Base-by-base conservation (phyloP, 2,113 vertebrate species). In the Pica pica region DNA sequence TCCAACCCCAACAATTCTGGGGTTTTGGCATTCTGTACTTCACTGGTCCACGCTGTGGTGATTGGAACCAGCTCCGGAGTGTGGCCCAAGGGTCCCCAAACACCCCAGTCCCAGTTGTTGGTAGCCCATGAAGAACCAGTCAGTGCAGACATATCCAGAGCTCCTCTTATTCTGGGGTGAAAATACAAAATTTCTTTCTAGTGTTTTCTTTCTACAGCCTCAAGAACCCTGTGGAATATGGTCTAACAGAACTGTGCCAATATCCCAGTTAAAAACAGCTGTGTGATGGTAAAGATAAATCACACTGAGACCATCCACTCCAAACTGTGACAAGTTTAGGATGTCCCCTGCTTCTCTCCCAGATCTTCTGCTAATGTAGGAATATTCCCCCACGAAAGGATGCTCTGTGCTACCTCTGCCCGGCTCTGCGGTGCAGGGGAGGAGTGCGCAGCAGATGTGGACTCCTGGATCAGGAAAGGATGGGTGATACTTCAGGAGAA, bases 361-460 rank as follows among this genome's bases (percentile, higher is more conserved):
- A 60, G 37, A 60, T 68, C 68, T 77, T 52, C 63, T 69, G 63
- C 37, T 60, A 23, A 28, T 52, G 27, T 77, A 6, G 53, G 27
- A 52, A 27, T 37, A 60, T 69, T 67, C 57, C 20, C 16, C 31
- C 52, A 52, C 37, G 60, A 52, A 77, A 60, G 17, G 68, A 31
- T 68, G 12, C 22, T 77, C 33, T 52, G 18, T 77, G 33, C 33
- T 68, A 44, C 53, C 53, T 77, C 46, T 67, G 46, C 46, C 63
- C 1, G 0, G 31, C 53, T 77, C 31, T 68, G 26, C 4, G 16
- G 61, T 6, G 3, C 37, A 68, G 21, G 61, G 44, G 35, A 57
- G 26, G 31, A 44, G 31, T 49, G 7, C 0, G 0, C 47, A 53
- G 22, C 33, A 39, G 41, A 23, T 27, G n/a, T 47, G 41, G 59